These are phyloP conservation scores for Bombus ignitus DNA, from an alignment of 1,140 invertebrate genomes.

Conservation along the genomic window DNA sequence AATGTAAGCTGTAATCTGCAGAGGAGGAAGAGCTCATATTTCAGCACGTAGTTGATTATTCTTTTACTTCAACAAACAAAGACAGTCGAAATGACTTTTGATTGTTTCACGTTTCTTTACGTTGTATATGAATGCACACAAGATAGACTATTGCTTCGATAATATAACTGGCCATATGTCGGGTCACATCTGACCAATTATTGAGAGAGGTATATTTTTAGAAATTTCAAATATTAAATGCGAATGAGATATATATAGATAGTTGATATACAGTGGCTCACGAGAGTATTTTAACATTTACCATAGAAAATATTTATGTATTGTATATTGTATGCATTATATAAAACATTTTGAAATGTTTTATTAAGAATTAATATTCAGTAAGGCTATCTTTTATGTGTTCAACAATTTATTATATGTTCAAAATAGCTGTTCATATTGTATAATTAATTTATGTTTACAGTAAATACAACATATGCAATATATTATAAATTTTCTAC, in stretches of 20 bases:
- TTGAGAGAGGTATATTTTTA: neutral
- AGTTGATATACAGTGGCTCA: neutral
- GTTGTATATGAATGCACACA: neutral
- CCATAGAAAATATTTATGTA: neutral
- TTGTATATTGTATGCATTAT: neutral
- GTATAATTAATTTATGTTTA: no score
- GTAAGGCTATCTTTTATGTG: no score
- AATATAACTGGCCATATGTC: neutral
- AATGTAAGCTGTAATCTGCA: slow-evolving; percentile 22
- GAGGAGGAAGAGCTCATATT: slow-evolving; percentile 36
- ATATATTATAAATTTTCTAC: no score
- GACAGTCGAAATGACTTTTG: neutral
- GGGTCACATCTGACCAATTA: neutral
- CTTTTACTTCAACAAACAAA: neutral
- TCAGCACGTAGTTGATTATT: neutral
- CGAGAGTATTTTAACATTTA: neutral
- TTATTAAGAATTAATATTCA: no score
- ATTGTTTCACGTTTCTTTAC: slow-evolving; percentile 16
- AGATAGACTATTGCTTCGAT: neutral
- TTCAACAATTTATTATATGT: no score
- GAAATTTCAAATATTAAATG: neutral
- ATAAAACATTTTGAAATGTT: neutral
- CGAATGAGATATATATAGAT: neutral
- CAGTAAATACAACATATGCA: neutral
- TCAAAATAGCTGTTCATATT: no score